These are phyloP conservation scores for Cryptus armator DNA, from an alignment of 2,888 invertebrate genomes.

Conservation along the genomic window DNA sequence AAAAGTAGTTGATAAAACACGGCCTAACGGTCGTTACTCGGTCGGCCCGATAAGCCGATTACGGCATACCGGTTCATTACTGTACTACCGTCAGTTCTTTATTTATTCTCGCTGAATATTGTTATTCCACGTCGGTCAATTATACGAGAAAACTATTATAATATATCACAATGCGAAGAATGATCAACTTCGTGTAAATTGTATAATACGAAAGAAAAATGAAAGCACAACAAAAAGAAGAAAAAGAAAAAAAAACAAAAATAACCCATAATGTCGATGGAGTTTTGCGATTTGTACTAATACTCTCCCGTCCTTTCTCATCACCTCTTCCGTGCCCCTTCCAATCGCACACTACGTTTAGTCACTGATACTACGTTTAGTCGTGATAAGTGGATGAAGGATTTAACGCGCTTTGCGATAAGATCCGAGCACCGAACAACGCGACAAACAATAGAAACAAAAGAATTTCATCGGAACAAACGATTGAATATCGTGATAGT, in stretches of 20 bases:
- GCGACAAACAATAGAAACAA: conserved; percentile 6
- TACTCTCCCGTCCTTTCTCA: conserved; percentile 67
- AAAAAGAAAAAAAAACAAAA: conserved; percentile 22
- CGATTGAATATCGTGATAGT: conserved; percentile 15
- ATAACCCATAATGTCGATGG: conserved; percentile 50
- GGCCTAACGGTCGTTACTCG: conserved; percentile 63
- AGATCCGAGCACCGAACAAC: conserved; percentile 34
- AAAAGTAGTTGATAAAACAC: conserved; percentile 49
- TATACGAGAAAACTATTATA: conserved; percentile 67
- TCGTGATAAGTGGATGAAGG: conserved; percentile 55
- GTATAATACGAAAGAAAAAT: conserved; percentile 55
- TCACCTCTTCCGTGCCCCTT: conserved; percentile 58
- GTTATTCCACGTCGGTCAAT: conserved; percentile 71
- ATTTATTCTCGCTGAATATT: conserved; percentile 69
- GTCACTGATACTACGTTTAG: conserved; percentile 56
- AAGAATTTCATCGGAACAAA: conserved; percentile 12
- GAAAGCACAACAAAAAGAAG: conserved; percentile 20
- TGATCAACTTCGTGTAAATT: conserved; percentile 60
- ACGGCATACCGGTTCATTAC: conserved; percentile 34
- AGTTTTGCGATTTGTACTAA: conserved; percentile 67
- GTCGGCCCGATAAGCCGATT: conserved; percentile 64
- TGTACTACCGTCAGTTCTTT: conserved; percentile 74
- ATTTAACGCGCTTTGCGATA: conserved; percentile 48
- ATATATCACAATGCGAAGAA: conserved; percentile 47
- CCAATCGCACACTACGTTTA: conserved; percentile 58